These are phyloP conservation scores for Margarornis squamiger DNA, from an alignment of 2,797 vertebrate genomes.

Conservation along the genomic window DNA sequence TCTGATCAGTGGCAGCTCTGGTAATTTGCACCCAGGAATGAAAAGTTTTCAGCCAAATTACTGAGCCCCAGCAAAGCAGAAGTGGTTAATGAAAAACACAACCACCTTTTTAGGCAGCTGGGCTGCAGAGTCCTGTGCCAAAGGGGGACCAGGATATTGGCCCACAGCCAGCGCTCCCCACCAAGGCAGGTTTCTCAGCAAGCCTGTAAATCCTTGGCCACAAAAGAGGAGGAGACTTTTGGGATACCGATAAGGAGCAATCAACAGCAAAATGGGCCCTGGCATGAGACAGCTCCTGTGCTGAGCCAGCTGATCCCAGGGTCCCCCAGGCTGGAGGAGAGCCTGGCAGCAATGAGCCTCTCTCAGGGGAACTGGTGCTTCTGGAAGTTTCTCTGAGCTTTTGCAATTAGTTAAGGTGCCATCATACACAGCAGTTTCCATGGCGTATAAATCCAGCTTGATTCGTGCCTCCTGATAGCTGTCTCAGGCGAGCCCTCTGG, in stretches of 20 bases:
- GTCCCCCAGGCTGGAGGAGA: background rate
- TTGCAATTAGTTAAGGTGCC: background rate
- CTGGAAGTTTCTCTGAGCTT: background rate
- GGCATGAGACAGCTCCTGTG: background rate
- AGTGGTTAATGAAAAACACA: background rate
- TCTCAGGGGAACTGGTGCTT: rapidly evolving
- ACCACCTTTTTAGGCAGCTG: background rate
- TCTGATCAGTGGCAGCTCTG: background rate
- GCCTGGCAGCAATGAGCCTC: rapidly evolving
- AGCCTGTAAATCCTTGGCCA: background rate
- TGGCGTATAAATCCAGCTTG: background rate
- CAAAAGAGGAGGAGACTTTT: background rate
- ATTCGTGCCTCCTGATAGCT: rapidly evolving
- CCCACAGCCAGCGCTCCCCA: rapidly evolving
- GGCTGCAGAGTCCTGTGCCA: background rate
- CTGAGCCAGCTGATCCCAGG: background rate
- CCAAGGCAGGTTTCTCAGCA: background rate
- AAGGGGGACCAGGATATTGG: background rate
- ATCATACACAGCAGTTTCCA: background rate
- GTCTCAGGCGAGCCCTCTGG: rapidly evolving
- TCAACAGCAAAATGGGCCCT: background rate
- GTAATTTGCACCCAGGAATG: background rate
- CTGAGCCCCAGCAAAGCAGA: background rate
- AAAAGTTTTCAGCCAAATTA: background rate
- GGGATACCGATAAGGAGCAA: background rate